Conservation (phyloP, 2,113 vertebrate species). For the Melospiza melodia region DNA sequence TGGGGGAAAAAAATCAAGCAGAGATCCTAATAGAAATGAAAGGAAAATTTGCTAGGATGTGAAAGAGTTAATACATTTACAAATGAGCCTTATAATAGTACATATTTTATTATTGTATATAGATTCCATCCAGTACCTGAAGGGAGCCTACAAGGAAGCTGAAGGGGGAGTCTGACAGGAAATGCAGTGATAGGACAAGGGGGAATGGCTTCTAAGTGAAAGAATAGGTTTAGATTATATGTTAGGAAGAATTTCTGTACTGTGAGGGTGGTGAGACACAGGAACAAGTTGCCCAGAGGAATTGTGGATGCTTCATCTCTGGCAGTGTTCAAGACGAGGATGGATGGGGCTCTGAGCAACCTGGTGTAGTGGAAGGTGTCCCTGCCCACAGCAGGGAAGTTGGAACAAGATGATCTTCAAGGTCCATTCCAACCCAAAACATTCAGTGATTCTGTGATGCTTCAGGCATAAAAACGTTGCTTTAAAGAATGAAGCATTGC, state of each 20-base stretch:
- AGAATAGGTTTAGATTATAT: not conserved
- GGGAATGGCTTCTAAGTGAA: not conserved
- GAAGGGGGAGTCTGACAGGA: not conserved
- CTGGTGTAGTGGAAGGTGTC: not conserved
- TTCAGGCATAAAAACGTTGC: not conserved
- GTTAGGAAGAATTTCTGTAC: not conserved
- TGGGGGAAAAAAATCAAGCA: not conserved
- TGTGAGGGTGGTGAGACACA: not conserved
- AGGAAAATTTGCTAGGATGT: not conserved
- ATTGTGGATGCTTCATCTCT: no score
- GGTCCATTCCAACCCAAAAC: not conserved
- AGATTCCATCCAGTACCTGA: not conserved
- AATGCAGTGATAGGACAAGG: not conserved
- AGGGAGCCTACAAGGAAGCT: not conserved
- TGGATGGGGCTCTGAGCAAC: not conserved
- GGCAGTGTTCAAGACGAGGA: not conserved
- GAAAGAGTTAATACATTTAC: not conserved
- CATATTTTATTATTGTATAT: not conserved
- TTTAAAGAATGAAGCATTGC: not conserved
- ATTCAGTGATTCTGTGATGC: not conserved
- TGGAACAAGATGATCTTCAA: not conserved
- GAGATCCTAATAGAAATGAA: not conserved
- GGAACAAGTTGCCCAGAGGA: not conserved
- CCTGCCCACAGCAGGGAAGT: not conserved
- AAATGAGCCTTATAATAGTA: not conserved